These are phyloP conservation scores for Temnopleurus reevesii DNA, from an alignment of 53 echinoderm and acorn worm genomes.

Conservation along the genomic window DNA sequence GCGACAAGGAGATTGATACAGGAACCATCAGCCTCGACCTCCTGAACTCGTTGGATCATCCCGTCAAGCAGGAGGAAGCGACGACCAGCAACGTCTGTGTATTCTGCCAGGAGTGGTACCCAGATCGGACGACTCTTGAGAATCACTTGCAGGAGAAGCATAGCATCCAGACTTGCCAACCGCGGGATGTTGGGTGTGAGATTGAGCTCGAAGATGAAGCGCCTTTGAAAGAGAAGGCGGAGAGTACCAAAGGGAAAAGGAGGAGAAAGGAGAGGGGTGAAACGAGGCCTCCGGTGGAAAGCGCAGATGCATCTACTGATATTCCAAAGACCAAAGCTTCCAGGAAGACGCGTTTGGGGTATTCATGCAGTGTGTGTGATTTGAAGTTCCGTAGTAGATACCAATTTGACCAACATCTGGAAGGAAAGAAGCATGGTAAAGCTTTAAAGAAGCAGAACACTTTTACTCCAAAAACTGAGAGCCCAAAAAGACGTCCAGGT, in stretches of 20 bases:
- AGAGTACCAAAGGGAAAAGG: too few species aligned
- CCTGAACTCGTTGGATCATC: neutral
- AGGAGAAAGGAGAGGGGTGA: neutral
- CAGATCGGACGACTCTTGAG: neutral
- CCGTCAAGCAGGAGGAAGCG: conserved; percentile 14
- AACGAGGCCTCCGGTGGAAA: neutral
- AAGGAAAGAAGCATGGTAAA: conserved; percentile 24
- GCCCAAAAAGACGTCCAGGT: neutral
- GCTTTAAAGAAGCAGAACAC: neutral
- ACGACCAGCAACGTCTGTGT: neutral
- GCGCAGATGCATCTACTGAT: neutral
- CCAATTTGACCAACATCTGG: conserved; percentile 38
- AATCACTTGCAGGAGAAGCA: conserved; percentile 11
- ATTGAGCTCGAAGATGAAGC: neutral
- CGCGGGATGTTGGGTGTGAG: neutral
- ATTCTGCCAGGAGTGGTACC: conserved; percentile 35
- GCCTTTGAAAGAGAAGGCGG: too few species aligned
- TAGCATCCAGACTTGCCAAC: neutral
- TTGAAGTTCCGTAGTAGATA: conserved; percentile 34
- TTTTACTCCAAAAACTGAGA: neutral
- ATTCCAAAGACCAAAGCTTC: neutral
- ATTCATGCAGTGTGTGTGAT: conserved; percentile 26
- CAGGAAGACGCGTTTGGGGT: conserved; percentile 17
- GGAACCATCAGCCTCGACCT: neutral
- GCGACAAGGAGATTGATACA: conserved; percentile 3